Evolutionary conservation across 1,140 invertebrate genomes (phyloP).

Genomic region (Leptopilina boulardi): DNA sequence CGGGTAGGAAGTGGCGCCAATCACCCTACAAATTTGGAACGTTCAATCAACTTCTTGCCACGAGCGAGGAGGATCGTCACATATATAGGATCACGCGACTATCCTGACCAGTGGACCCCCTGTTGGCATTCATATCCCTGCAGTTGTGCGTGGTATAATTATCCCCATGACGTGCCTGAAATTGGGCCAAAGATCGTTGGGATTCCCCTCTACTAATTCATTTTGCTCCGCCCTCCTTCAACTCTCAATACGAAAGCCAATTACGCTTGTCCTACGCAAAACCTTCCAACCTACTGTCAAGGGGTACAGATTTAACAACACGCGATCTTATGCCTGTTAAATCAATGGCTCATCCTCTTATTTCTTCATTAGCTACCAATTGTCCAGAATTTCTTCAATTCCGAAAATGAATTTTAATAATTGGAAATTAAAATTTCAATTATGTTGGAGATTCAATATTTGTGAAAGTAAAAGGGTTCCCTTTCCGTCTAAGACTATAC

Average conservation of each 20-base stretch:
- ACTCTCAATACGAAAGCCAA: constrained; percentile 40
- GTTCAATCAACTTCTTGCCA: constrained; percentile 6
- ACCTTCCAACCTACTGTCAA: background rate
- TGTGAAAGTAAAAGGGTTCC: no score
- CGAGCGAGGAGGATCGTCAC: background rate
- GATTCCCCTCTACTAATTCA: constrained; percentile 41
- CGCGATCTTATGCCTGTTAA: constrained; percentile 4
- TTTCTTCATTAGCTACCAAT: background rate
- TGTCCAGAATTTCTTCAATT: background rate
- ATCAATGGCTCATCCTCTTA: constrained; percentile 2
- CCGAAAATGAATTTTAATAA: no score
- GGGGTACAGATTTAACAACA: constrained; percentile 14
- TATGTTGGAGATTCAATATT: no score
- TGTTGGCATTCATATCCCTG: constrained; percentile 25
- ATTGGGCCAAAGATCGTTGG: constrained; percentile 37
- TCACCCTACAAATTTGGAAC: constrained; percentile 8
- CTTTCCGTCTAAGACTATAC: no score
- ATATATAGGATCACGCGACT: constrained; percentile 1
- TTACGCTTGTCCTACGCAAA: constrained; percentile 35
- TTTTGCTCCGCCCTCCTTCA: constrained; percentile 33
- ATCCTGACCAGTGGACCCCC: constrained; percentile 1
- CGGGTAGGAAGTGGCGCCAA: background rate
- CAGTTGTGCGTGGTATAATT: constrained; percentile 39
- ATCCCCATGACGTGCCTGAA: constrained; percentile 41
- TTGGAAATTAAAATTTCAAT: no score